These are phyloP conservation scores for Heliothis subflexa DNA, from an alignment of 1,140 invertebrate genomes.

Conservation along the genomic window DNA sequence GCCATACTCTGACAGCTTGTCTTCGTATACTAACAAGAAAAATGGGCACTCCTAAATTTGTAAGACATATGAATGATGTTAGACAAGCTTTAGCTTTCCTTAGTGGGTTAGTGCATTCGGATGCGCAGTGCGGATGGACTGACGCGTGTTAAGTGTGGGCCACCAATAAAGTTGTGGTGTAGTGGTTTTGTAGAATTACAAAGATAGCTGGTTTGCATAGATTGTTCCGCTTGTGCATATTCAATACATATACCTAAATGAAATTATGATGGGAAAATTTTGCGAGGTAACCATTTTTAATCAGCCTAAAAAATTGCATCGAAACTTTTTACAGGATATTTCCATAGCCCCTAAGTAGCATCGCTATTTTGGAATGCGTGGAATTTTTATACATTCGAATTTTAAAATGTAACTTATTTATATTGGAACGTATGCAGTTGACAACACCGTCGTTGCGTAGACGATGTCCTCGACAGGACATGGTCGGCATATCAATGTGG, in stretches of 20 bases:
- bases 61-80: neutral
- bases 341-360: too few species aligned
- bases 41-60: slow-evolving; percentile 26
- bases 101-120: slow-evolving; percentile 22
- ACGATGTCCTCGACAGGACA: slow-evolving; percentile 45
- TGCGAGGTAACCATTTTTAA: too few species aligned
- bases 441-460: slow-evolving; percentile 39
- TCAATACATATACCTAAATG: too few species aligned
- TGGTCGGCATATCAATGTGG: slow-evolving; percentile 45
- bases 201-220: neutral
- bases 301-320: too few species aligned
- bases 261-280: too few species aligned
- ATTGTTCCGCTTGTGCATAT: neutral
- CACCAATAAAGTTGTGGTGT: neutral
- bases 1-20: slow-evolving; percentile 7
- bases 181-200: neutral
- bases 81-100: neutral
- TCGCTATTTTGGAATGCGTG: too few species aligned
- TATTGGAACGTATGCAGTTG: slow-evolving; percentile 21
- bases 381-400: too few species aligned
- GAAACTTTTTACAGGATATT: too few species aligned
- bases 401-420: neutral
- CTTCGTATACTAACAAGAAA: slow-evolving; percentile 3
- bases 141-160: slow-evolving; percentile 1
- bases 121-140: neutral